Evolutionary conservation across 2,888 invertebrate species (phyloP), one percentile per base, ranked within the genome.

Genomic region (Iphiclides podalirius): DNA sequence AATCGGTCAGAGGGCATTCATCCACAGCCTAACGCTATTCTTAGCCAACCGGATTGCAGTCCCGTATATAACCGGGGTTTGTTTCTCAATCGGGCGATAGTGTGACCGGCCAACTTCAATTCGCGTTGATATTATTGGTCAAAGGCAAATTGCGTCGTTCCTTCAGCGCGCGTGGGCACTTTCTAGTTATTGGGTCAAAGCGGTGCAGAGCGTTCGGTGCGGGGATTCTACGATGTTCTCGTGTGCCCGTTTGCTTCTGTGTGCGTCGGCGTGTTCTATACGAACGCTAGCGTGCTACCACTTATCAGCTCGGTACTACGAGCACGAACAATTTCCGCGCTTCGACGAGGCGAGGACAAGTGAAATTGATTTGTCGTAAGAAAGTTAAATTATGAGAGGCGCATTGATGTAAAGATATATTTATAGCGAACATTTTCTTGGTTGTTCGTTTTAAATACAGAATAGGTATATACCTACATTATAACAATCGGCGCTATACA

Each of bases 171-270:
- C 37, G 37, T 42, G 49, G 49, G 38, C 39, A 49, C 43, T 49
- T 43, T 43, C 26, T 34, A 44, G 41, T 49, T 49, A 49, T 49
- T 49, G 39, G 49, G 43, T 44, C 49, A 49, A 14, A 36, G 14
- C 28, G 12, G 33, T 38, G 33, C 9, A 31, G 36, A 9, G 17
- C 43, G 38, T 48, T 42, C 43, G 48, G 9, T 12, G 26, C 39
- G 37, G 12, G 41, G 48, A 37, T 48, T 42, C 23, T 14, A n/a
- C 6, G 8, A 7, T n/a, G 31, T 31, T n/a, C 11, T 31, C 11
- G 31, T 28, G 28, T 28, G 2, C 2, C 4, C n/a, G 28, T 31
- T 31, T 31, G 31, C n/a, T n/a, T 11, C 11, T 31, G 12, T 31
- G 8, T 31, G 31, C 11, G 31, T 31, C 4, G 4, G 31, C 6